Evolutionary conservation across 2,888 invertebrate genomes (phyloP).

Genomic region (Pterobdella sp.): DNA sequence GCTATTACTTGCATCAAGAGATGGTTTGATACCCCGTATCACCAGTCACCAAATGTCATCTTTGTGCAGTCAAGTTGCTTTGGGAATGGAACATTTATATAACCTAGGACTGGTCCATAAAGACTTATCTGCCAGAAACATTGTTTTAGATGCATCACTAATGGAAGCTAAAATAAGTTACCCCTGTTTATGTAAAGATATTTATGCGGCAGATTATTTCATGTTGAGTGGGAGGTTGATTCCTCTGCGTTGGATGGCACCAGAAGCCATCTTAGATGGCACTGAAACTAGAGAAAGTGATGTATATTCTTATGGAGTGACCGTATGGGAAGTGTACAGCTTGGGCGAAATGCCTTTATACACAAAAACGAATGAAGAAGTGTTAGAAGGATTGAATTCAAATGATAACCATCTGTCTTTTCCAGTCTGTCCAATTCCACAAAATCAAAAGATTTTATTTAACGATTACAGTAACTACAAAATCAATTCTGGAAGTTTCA

Average conservation of each 20-base stretch:
- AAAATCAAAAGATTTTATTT: not conserved
- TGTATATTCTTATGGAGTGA: constrained; percentile 79
- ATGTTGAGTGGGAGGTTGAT: constrained; percentile 55
- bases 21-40: constrained; percentile 62
- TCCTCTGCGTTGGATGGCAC: constrained; percentile 80
- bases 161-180: constrained; percentile 44
- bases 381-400: constrained; percentile 46
- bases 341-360: constrained; percentile 70
- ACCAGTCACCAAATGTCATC: constrained; percentile 50
- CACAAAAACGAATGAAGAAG: constrained; percentile 68
- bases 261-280: constrained; percentile 77
- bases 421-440: constrained; percentile 11
- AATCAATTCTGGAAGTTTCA: constrained; percentile 14
- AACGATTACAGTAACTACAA: constrained; percentile 7
- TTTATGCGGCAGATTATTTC: constrained; percentile 81
- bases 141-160: constrained; percentile 4
- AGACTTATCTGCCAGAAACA: constrained; percentile 83
- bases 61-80: constrained; percentile 63
- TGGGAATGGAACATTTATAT: constrained; percentile 71
- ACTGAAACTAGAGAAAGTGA: constrained; percentile 87
- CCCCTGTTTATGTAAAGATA: constrained; percentile 71
- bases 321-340: constrained; percentile 80
- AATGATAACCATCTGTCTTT: constrained; percentile 27
- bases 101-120: constrained; percentile 72
- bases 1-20: constrained; percentile 52